Percentiles rank a stretch among this genome's conserved stretches.
Evolutionary conservation across 2,888 invertebrate species (phyloP).

Genomic region (Polia nebulosa): DNA sequence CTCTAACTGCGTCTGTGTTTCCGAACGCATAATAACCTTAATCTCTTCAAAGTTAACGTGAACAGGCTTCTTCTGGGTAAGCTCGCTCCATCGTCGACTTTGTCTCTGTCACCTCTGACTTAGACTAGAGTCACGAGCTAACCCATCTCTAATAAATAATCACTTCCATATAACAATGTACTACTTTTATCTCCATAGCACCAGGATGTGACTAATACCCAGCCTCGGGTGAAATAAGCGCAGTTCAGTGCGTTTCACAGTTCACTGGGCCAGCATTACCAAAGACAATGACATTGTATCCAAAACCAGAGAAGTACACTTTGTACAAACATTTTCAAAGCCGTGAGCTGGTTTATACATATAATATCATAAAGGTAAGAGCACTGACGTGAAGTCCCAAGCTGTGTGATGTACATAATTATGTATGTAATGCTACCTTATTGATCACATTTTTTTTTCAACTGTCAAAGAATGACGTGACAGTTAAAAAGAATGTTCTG

Average conservation of each 20-base stretch:
- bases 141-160: too few relatives aligned
- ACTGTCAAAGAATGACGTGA: too few relatives aligned
- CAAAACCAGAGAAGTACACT: constrained; percentile 20
- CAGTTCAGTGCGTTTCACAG: constrained; percentile 52
- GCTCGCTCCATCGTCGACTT: too few relatives aligned
- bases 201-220: constrained; percentile 34
- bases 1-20: too few relatives aligned
- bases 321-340: constrained; percentile 1
- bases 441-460: neutral
- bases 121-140: too few relatives aligned
- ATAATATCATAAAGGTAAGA: constrained; percentile 14
- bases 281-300: constrained; percentile 27
- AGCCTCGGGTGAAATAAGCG: constrained; percentile 22
- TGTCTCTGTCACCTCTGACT: too few relatives aligned
- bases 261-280: constrained; percentile 30
- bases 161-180: constrained; percentile 7
- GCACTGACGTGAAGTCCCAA: neutral
- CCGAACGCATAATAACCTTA: too few relatives aligned
- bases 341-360: constrained; percentile 1
- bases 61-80: too few relatives aligned
- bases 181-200: constrained; percentile 5
- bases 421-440: neutral
- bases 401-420: neutral
- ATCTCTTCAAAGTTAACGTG: too few relatives aligned
- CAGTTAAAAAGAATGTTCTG: too few relatives aligned